A percentile compares a stretch with the other conserved stretches of the same genome.
Conservation (phyloP, 2,113 vertebrate species). For the Rhipidura dahli region DNA sequence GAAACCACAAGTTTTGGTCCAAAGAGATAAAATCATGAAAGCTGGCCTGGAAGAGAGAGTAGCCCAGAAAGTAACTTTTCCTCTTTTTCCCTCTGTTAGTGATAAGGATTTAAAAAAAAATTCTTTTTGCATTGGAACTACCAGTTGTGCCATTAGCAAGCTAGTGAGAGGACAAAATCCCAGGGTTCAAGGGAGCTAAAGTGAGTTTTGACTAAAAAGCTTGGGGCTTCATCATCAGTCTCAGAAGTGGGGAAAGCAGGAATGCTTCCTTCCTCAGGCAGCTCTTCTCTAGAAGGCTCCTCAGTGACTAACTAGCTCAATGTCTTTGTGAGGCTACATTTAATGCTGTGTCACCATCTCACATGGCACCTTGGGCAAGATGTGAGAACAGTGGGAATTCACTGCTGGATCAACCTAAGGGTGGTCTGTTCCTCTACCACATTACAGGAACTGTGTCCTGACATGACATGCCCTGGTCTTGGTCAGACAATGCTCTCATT, state of each 20-base stretch:
- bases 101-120: neutral
- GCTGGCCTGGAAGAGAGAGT: neutral
- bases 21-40: neutral
- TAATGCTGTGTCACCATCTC: neutral
- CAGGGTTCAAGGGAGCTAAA: neutral
- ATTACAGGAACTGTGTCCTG: neutral
- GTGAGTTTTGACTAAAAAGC: neutral
- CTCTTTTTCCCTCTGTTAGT: neutral
- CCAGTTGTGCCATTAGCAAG: neutral
- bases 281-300: neutral
- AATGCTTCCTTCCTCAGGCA: neutral
- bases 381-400: neutral
- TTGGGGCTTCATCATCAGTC: neutral
- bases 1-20: neutral
- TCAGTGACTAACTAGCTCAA: neutral
- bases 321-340: neutral
- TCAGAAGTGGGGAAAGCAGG: neutral
- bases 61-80: neutral
- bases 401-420: neutral
- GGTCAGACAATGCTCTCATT: neutral
- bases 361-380: neutral
- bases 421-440: neutral
- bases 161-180: neutral
- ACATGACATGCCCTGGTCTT: neutral
- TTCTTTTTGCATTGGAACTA: neutral